Evolutionary conservation across 1,140 invertebrate species (phyloP), one percentile per base, ranked within the genome.

Genomic region (Ceratosolen solmsi): DNA sequence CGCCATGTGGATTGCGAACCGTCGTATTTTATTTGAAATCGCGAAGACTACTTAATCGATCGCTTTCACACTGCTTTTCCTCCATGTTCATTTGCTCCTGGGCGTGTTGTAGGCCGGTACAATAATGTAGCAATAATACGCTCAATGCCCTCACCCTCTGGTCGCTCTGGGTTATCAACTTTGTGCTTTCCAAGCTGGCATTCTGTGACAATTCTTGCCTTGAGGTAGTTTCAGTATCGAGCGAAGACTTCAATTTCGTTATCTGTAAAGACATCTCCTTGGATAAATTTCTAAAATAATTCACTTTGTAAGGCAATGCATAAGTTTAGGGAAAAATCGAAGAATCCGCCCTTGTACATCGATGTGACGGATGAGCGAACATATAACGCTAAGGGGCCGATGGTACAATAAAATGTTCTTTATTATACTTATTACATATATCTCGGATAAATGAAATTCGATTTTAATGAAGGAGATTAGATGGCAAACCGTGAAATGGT

Each of bases 71-170:
- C 17, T 38, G 2, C 0, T n/a, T 68, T 68, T n/a, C 9, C n/a
- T 38, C 20, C 54, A 58, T 49, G 7, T 83, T 65, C 1, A 80
- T 33, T 20, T 71, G 80, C 76, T 94, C 93, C 77, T 94, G 91
- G 27, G 93, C 93, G 82, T 94, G 92, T 86, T 96, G 96, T 51
- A 97, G 90, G 13, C 95, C 96, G 2, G 96, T 94, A 89, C 96
- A 98, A 91, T 96, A 97, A 89, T 97, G 96, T 83, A 97, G 90
- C 94, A 97, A 94, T 46, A 97, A 92, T 36, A 97, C 94, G 38
- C 96, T 96, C 77, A 98, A 89, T 1, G 95, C 96, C 88, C 96
- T 95, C 5, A 96, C 94, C 86, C 95, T 94, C 83, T 95, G 93
- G 87, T 96, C 96, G 36, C 94, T 95, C 87, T 95, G 93, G 73